These are phyloP conservation scores for Melipona quadrifasciata DNA, from an alignment of 1,140 invertebrate genomes.

Conservation along the genomic window DNA sequence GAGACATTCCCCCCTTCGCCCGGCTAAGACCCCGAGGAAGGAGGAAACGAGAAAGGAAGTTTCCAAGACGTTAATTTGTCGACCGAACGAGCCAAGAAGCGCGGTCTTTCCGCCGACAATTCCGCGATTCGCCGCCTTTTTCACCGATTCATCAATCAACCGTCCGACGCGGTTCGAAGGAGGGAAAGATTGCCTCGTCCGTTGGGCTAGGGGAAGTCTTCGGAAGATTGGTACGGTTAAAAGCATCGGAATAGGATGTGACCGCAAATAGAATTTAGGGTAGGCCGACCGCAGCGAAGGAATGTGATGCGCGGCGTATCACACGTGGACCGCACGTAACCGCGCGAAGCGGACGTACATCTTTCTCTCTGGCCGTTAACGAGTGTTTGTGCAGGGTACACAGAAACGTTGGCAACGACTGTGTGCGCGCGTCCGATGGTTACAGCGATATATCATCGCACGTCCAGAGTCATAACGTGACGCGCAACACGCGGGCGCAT, in stretches of 20 bases:
- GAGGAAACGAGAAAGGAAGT: background rate
- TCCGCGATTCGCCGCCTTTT: background rate
- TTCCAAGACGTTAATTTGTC: background rate
- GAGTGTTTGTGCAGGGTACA: conserved; percentile 20
- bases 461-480: conserved; percentile 77
- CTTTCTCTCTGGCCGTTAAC: conserved; percentile 22
- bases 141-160: conserved; percentile 20
- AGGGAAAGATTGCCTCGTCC: conserved; percentile 5
- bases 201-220: conserved; percentile 29
- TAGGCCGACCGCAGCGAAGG: conserved; percentile 9
- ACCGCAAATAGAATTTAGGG: background rate
- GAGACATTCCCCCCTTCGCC: background rate
- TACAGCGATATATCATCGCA: conserved; percentile 75
- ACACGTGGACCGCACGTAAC: background rate
- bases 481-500: conserved; percentile 71
- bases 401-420: background rate
- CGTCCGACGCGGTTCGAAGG: background rate
- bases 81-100: background rate
- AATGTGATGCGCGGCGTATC: background rate
- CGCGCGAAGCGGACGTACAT: conserved; percentile 9
- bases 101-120: background rate
- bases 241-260: conserved; percentile 39
- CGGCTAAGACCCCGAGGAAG: no score
- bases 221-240: conserved; percentile 46
- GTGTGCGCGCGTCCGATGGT: conserved; percentile 40